phyloP scores from a whole-genome alignment of 2,888 invertebrate species.

The Lymantria monacha region DNA sequence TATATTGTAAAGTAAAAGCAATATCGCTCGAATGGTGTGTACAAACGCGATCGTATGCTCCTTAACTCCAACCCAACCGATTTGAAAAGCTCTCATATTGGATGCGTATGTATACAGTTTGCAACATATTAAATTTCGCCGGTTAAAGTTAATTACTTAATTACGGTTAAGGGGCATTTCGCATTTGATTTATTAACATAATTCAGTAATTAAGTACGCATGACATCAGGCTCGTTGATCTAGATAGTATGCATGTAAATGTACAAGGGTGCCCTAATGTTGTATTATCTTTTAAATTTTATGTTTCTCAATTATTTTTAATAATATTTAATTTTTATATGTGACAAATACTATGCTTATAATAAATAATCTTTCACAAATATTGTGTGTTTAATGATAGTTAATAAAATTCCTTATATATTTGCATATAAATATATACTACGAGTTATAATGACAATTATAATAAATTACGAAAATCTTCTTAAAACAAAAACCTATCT shows the following conservation, averaged over 20 bases:
- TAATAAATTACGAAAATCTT: too few relatives aligned
- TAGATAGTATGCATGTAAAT: slow-evolving; percentile 37
- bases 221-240: slow-evolving; percentile 47
- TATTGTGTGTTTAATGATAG: too few relatives aligned
- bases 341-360: too few relatives aligned
- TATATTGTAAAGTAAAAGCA: slow-evolving; percentile 42
- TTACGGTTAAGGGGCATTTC: slow-evolving; percentile 62
- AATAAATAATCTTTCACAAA: too few relatives aligned
- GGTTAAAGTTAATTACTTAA: slow-evolving; percentile 71
- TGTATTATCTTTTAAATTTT: slow-evolving; percentile 29
- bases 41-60: slow-evolving; percentile 54
- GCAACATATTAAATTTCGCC: slow-evolving; percentile 43
- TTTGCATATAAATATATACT: too few relatives aligned
- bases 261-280: slow-evolving; percentile 28
- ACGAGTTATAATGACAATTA: too few relatives aligned
- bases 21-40: slow-evolving; percentile 45
- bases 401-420: too few relatives aligned
- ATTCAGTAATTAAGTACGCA: slow-evolving; percentile 58
- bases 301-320: slow-evolving; percentile 20
- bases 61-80: slow-evolving; percentile 37
- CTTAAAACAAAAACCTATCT: too few relatives aligned
- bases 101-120: slow-evolving; percentile 32
- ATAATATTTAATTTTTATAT: not conserved
- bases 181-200: slow-evolving; percentile 66
- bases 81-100: slow-evolving; percentile 37